Base-by-base conservation (phyloP, 2,888 invertebrate species). In the Danaus chrysippus region DNA sequence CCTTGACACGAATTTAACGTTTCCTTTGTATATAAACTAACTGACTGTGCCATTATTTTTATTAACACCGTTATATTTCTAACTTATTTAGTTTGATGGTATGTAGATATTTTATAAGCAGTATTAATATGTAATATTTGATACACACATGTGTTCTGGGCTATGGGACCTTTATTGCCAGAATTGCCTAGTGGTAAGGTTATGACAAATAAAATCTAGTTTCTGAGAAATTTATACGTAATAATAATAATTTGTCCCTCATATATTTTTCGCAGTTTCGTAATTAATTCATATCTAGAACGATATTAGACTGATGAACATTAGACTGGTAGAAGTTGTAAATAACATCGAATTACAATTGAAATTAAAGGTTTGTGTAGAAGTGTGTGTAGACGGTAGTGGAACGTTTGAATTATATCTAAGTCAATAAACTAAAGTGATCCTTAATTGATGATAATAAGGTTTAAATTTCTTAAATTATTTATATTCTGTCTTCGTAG, bases 391-490 rank as follows among this genome's bases (percentile, higher is more conserved):
- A 6, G 23, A 34, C 23, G 23, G 23, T 34, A 34, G 23, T 34
- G 23, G 6, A 34, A 34, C 23, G 23, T 34, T 34, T 34, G 6
- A 34, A 34, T 34, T 49, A 49, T 11, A 49, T 17, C 49, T 49
- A 49, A 49, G 49, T 49, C 49, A 49, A 10, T 17, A 49, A 49
- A 49, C 49, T 49, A 49, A 49, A 49, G 15, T 49, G 17, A 49
- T 17, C 49, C 49, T 49, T 49, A 49, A 49, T 49, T 6, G 15
- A 17, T 17, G 17, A 49, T n/a, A 17, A 49, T 49, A 49, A 8
- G 17, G 49, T 49, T 49, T 49, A 49, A 17, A 49, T 17, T 49
- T 17, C 10, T 17, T 49, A 17, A 46, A 46, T 13, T 46, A 53
- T 15, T 10, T 53, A 23, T 17, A 53, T 34, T 12, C 19, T 53